Conservation (phyloP, 2,797 vertebrate species). For the Melanotaenia trifasciata region DNA sequence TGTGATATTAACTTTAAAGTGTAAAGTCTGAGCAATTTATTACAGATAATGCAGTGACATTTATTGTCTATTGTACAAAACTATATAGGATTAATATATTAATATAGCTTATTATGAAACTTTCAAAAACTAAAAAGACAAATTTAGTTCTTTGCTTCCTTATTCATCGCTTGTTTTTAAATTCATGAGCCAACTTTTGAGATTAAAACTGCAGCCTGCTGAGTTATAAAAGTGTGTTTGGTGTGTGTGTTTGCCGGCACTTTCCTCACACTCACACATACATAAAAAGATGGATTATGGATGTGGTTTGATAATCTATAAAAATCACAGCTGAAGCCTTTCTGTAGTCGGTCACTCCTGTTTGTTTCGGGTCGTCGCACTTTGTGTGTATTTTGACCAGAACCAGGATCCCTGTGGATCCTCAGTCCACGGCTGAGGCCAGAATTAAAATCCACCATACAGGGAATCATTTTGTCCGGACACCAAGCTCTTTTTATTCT, state of each 20-base stretch:
- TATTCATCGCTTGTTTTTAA: neutral
- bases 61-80: too few relatives aligned
- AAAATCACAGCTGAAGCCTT: constrained; percentile 34
- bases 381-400: constrained; percentile 24
- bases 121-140: too few relatives aligned
- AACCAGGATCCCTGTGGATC: constrained; percentile 19
- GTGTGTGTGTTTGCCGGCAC: constrained; percentile 26
- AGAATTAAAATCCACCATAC: neutral
- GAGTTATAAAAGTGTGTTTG: neutral
- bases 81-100: too few relatives aligned
- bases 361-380: constrained; percentile 31
- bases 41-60: too few relatives aligned
- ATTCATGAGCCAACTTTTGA: neutral
- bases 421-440: neutral
- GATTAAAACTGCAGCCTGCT: neutral
- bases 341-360: constrained; percentile 1
- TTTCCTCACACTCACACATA: neutral
- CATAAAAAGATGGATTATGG: constrained; percentile 25
- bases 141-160: neutral
- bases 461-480: neutral
- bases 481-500: neutral
- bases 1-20: too few relatives aligned
- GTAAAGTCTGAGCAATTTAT: too few relatives aligned
- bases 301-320: constrained; percentile 37
- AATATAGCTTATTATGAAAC: too few relatives aligned